Conservation (phyloP, 1,140 invertebrate species). For the Rhagoletis zephyria region DNA sequence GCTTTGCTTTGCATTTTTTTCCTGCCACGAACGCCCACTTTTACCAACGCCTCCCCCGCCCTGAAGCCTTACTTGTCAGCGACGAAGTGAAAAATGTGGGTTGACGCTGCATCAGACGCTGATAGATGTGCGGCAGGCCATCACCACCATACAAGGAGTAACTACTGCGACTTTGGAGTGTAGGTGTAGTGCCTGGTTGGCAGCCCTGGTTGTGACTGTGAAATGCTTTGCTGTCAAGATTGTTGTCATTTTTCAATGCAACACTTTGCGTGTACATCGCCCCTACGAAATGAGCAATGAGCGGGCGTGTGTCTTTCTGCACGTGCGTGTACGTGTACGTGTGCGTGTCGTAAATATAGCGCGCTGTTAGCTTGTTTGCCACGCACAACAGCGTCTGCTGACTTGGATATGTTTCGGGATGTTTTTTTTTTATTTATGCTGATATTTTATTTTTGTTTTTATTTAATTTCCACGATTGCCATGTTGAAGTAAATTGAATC, state of each 20-base stretch:
- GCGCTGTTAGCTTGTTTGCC: constrained; percentile 4
- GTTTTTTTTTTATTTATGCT: neutral
- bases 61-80: neutral
- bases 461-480: neutral
- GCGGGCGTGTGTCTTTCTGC: neutral
- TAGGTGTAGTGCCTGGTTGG: neutral
- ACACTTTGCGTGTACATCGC: constrained; percentile 22
- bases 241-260: constrained; percentile 48
- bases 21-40: too few species aligned
- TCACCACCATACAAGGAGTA: neutral
- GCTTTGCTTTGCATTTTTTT: neutral
- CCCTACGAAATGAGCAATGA: neutral
- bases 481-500: constrained; percentile 50
- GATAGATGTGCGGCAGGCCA: constrained; percentile 40
- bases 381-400: neutral
- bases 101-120: constrained; percentile 33
- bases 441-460: neutral
- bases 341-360: neutral
- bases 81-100: constrained; percentile 26
- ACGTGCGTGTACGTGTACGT: neutral
- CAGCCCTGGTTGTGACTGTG: neutral
- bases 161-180: neutral
- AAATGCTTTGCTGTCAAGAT: constrained; percentile 47
- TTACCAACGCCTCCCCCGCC: neutral
- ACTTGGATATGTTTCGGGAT: neutral